phyloP scores from a whole-genome alignment of 2,797 vertebrate species.

The Kryptolebias ocellatus region DNA sequence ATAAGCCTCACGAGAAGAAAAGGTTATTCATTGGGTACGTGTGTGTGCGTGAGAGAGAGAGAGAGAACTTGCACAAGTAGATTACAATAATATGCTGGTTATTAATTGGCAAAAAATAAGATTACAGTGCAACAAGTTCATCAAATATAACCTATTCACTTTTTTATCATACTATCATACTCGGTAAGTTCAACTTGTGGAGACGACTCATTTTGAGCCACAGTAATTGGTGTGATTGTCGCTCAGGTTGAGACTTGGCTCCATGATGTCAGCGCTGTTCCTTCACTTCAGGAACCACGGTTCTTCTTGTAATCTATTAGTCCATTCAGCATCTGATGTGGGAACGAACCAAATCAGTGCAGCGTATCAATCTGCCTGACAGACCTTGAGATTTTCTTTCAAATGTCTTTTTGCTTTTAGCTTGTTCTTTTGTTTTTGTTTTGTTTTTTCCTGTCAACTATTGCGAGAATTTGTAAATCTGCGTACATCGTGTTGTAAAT shows the following conservation, averaged over 20 bases:
- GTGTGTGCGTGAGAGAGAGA: constrained; percentile 1
- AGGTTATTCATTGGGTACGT: constrained; percentile 27
- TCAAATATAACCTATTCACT: constrained; percentile 45
- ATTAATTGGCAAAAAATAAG: constrained; percentile 45
- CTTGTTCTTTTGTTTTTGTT: constrained; percentile 51
- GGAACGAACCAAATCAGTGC: constrained; percentile 50
- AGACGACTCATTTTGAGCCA: constrained; percentile 53
- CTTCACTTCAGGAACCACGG: constrained; percentile 33
- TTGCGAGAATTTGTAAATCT: constrained; percentile 75
- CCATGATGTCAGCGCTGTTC: constrained; percentile 37
- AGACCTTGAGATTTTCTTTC: constrained; percentile 29
- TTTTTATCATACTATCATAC: constrained; percentile 40
- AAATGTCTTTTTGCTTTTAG: constrained; percentile 60
- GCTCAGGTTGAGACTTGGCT: constrained; percentile 53
- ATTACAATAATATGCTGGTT: constrained; percentile 36
- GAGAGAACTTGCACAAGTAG: constrained; percentile 33
- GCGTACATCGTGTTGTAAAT: constrained; percentile 68
- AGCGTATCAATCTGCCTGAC: constrained; percentile 42
- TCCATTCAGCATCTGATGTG: constrained; percentile 34
- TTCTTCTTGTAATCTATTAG: constrained; percentile 39
- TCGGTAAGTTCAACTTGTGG: constrained; percentile 41
- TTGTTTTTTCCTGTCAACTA: constrained; percentile 60
- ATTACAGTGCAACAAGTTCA: constrained; percentile 23
- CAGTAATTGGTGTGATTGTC: constrained; percentile 47
- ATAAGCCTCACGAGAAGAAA: constrained; percentile 46